Evolutionary conservation across 2,888 invertebrate species (phyloP), one percentile per base, ranked within the genome.

Genomic region (Nemoura dubitans): DNA sequence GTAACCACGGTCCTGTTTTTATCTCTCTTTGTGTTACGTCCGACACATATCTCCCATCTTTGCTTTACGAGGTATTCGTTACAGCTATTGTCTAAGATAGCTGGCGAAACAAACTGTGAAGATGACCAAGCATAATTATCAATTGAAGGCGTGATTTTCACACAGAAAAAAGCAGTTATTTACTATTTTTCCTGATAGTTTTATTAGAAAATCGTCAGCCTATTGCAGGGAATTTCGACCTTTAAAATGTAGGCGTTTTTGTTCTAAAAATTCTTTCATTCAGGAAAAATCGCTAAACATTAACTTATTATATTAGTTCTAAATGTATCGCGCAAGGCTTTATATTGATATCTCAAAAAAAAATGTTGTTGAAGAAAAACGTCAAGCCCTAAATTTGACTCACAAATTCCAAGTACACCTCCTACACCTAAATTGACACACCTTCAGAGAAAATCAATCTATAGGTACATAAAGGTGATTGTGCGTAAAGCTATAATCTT

Each of bases 11-110:
- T 1, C 27, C 27, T 21, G 59, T 59, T 59, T 42, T 42, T 42
- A 43, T 83, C 42, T 83, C 83, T 83, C 36, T 83, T 26, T 26
- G 59, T 59, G 59, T 59, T 59, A 21, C 59, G 59, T 14, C 59
- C 59, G 59, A 59, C 59, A 59, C 59, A 59, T 21, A 59, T 59
- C 59, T 59, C 59, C 59, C 59, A 59, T 59, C 59, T 59, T 59
- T 59, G 59, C 59, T 59, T 59, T 59, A 59, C 78, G 78, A 26
- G 78, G 78, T 78, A 78, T 78, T 78, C 28, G 26, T 27, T 78
- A 78, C 26, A 28, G 78, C 78, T 78, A 27, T 78, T 78, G 78
- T 78, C 78, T 78, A 78, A 27, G 78, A 26, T 78, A 14, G 36
- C 36, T 14, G 28, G 28, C 29, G 82, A 82, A 36, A 82, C 82